A percentile compares a stretch with the other conserved stretches of the same genome.
phyloP scores from a whole-genome alignment of 2,888 invertebrate genomes.

The Caenorhabditis sp. region DNA sequence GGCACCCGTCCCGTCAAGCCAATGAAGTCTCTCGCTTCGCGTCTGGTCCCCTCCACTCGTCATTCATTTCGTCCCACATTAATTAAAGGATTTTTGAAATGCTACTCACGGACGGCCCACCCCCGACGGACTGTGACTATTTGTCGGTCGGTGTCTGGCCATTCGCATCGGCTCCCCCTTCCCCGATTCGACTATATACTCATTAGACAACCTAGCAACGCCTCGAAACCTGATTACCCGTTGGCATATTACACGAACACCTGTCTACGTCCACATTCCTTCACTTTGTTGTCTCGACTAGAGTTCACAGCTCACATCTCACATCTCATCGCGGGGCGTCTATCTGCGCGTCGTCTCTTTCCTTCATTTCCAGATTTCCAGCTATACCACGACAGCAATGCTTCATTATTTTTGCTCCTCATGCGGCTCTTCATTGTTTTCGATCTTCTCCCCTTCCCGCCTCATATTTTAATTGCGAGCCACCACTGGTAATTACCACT shows the following conservation, averaged over 20 bases:
- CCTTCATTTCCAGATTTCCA: conserved; percentile 26
- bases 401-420: conserved; percentile 45
- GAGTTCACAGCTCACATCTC: neutral
- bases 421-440: conserved; percentile 8
- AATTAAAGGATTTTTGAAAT: conserved; percentile 64
- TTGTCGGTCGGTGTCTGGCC: conserved; percentile 21
- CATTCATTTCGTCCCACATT: conserved; percentile 60
- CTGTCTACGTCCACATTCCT: neutral
- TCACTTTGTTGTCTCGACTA: conserved; percentile 4
- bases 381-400: conserved; percentile 14
- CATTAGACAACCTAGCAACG: conserved; percentile 13
- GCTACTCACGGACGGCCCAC: conserved; percentile 47
- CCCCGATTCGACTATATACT: conserved; percentile 1
- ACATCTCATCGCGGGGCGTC: no score
- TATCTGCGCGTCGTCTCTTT: neutral
- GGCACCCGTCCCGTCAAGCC: conserved; percentile 44
- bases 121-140: conserved; percentile 5
- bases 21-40: conserved; percentile 25
- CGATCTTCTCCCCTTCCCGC: neutral
- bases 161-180: no score
- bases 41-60: conserved; percentile 9
- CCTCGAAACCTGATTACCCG: conserved; percentile 13
- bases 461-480: conserved; percentile 41
- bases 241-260: conserved; percentile 19
- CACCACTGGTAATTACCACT: conserved; percentile 28